phyloP scores from a whole-genome alignment of 2,113 vertebrate species.

The Anhinga rufa region DNA sequence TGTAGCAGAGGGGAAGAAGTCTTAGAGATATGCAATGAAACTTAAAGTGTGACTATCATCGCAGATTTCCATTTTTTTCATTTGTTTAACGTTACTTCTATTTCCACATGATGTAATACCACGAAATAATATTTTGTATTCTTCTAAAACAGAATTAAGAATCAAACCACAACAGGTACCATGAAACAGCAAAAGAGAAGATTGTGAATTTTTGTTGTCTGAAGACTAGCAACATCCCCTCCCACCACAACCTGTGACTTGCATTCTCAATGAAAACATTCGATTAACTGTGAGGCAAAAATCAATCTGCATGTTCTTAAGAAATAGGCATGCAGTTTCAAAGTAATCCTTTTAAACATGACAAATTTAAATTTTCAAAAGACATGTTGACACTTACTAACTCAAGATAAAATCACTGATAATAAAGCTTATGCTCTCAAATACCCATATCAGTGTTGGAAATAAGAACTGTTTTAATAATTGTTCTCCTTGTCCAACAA shows the following conservation, averaged over 20 bases:
- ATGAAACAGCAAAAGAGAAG: neutral
- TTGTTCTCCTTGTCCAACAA: neutral
- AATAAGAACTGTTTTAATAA: neutral
- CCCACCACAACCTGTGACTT: neutral
- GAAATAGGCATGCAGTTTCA: neutral
- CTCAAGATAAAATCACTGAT: neutral
- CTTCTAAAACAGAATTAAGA: neutral
- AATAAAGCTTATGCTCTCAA: neutral
- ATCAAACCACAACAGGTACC: neutral
- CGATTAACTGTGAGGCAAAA: neutral
- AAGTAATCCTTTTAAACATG: neutral
- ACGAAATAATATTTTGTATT: neutral
- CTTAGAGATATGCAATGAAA: neutral
- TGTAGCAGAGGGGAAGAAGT: neutral
- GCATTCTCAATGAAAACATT: neutral
- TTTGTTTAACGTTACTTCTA: neutral
- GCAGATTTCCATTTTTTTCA: neutral
- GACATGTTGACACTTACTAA: neutral
- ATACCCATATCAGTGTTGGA: neutral
- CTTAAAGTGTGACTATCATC: neutral
- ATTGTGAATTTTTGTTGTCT: neutral
- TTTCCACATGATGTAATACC: neutral
- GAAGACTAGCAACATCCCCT: neutral
- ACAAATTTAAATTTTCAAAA: neutral
- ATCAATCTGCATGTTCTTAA: neutral